Evolutionary conservation across 1,140 invertebrate genomes (phyloP), one percentile per base, ranked within the genome.

Genomic region (Neomicropteryx cornuta): DNA sequence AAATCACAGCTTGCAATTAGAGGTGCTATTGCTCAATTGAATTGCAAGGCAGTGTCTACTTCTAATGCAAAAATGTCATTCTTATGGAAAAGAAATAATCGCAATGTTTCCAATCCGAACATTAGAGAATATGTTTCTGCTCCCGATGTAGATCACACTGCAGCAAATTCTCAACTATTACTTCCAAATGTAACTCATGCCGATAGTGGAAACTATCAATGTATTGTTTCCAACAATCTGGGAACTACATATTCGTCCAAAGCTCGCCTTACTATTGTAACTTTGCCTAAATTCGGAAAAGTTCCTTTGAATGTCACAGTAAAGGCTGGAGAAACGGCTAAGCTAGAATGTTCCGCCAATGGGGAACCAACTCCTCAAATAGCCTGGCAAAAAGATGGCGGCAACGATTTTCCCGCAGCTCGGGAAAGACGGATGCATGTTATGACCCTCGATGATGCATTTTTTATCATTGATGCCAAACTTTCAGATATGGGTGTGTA

Each of bases 331-430:
- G 79, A 78, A 41, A 89, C 81, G n/a, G 91, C 87, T 1, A 78
- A 79, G 30, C 66, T 97, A 4, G 87, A 91, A 47, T 97, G 94
- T 73, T 84, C 87, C 2, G 92, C 92, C 8, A 75, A 73, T 39
- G 94, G 93, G 2, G 81, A 87, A 47, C 93, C 93, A 0, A 62
- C 71, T 18, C 93, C 93, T 21, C 79, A 90, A 60, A 90, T 95
- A 44, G 79, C 85, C 0, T 89, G 92, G 80, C 82, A 89, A 50
- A 96, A 97, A 62, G 91, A 95, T 68, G 87, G 85, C n/a, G 87
- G 84, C 1, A 86, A 87, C 56, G 85, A 94, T 59, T 97, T 98
- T 60, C 92, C 92, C 6, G 93, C 94, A 5, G 93, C 93, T 11
- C 72, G 83, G 39, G 93, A 97, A 58, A 75, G 92, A 28, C 69